Evolutionary conservation across 2,113 vertebrate genomes (phyloP).

Genomic region (Epinephelus lanceolatus): DNA sequence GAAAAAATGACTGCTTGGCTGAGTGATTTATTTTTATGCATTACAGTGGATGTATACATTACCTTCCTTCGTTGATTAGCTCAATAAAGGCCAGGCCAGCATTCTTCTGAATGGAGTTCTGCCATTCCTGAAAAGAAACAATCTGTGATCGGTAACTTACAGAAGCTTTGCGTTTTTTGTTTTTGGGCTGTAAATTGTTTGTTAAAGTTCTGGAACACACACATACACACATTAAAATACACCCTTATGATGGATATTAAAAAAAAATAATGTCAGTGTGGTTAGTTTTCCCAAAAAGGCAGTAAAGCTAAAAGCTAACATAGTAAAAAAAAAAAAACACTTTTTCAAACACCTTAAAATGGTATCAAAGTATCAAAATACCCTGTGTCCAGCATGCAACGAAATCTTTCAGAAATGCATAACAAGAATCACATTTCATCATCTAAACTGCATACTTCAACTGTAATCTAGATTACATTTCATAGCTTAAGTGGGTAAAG

Average conservation of each 20-base stretch:
- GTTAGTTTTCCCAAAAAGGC: conserved; percentile 14
- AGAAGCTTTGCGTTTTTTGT: not conserved
- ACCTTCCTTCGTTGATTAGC: conserved; percentile 99
- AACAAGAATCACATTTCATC: conserved; percentile 33
- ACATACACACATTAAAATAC: not conserved
- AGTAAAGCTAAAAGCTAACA: conserved; percentile 31
- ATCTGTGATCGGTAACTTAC: conserved; percentile 15
- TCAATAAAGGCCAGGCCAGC: conserved; percentile 98
- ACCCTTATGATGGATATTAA: conserved; percentile 12
- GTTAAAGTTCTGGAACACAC: not conserved
- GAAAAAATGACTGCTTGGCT: conserved; percentile 1
- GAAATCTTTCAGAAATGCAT: conserved; percentile 33
- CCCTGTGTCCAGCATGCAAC: conserved; percentile 7
- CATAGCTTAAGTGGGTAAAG: conserved; percentile 62
- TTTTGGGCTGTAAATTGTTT: not conserved
- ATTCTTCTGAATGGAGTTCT: conserved; percentile 99
- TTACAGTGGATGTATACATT: conserved; percentile 57
- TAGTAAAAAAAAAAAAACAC: conserved; percentile 22
- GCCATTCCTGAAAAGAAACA: conserved; percentile 94
- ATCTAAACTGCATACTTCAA: conserved; percentile 49
- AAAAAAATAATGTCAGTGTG: conserved; percentile 7
- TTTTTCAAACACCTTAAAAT: conserved; percentile 25
- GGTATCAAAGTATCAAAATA: conserved; percentile 18
- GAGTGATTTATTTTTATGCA: not conserved
- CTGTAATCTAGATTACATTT: conserved; percentile 58